Percentiles rank a stretch among this genome's conserved stretches.
These are phyloP conservation scores for Neuroterus valhalla DNA, from an alignment of 1,140 invertebrate genomes.

Conservation along the genomic window DNA sequence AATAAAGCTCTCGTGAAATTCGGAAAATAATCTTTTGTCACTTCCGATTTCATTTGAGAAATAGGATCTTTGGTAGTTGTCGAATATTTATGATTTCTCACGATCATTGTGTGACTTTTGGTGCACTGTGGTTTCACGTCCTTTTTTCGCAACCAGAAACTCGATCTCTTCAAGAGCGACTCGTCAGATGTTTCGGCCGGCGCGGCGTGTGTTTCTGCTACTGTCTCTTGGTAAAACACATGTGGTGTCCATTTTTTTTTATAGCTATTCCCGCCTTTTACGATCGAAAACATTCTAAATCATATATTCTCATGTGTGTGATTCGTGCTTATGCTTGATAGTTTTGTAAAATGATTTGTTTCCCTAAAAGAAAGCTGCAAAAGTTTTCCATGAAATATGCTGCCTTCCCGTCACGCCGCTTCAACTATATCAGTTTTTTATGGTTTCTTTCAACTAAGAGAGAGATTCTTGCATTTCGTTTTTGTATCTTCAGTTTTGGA, in stretches of 20 bases:
- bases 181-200: slow-evolving; percentile 45
- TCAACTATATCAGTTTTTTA: no score
- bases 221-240: slow-evolving; percentile 16
- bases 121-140: slow-evolving; percentile 63
- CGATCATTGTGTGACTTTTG: slow-evolving; percentile 46
- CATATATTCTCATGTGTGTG: background rate
- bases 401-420: no score
- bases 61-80: slow-evolving; percentile 28
- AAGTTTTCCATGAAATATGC: no score
- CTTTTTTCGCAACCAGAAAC: slow-evolving; percentile 64
- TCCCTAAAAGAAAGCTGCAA: no score
- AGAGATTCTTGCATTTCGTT: no score
- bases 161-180: slow-evolving; percentile 60
- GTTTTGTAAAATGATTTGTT: no score
- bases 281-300: background rate
- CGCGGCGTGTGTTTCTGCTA: slow-evolving; percentile 19
- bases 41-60: slow-evolving; percentile 32
- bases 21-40: background rate
- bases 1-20: background rate
- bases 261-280: background rate
- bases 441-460: no score
- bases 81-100: slow-evolving; percentile 55
- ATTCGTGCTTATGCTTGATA: no score
- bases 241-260: slow-evolving; percentile 7
- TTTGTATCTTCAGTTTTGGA: no score